Conservation (phyloP, 2,797 vertebrate genomes). For the Ptychobarbus kaznakovi region DNA sequence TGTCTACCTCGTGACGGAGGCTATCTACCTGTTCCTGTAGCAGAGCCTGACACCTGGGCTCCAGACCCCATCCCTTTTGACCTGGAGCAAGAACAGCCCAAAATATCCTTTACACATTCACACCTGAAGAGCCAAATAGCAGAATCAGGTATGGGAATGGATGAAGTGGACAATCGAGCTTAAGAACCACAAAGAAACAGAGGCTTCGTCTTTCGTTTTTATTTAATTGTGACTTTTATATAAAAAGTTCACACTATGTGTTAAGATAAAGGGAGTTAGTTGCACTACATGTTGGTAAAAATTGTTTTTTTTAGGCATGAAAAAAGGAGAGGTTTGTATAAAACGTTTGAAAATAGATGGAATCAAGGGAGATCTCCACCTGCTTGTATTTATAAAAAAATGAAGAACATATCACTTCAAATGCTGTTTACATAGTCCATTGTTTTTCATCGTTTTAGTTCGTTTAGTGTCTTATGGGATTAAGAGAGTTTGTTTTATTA, state of each 20-base stretch:
- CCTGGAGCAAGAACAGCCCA: slow-evolving; percentile 73
- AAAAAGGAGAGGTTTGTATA: slow-evolving; percentile 6
- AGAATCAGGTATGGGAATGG: slow-evolving; percentile 67
- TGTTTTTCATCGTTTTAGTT: slow-evolving; percentile 19
- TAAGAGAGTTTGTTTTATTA: slow-evolving; percentile 3
- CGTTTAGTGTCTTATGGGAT: neutral
- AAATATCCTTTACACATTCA: slow-evolving; percentile 68
- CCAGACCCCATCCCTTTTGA: slow-evolving; percentile 69
- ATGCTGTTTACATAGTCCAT: neutral
- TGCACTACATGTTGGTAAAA: slow-evolving; percentile 66
- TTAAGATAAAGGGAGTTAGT: slow-evolving; percentile 8
- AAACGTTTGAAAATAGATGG: neutral
- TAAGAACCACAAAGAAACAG: slow-evolving; percentile 26
- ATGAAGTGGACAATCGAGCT: slow-evolving; percentile 76
- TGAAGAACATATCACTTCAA: slow-evolving; percentile 22
- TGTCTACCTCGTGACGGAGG: slow-evolving; percentile 87
- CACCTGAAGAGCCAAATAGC: slow-evolving; percentile 70
- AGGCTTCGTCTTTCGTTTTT: slow-evolving; percentile 13
- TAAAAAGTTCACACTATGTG: slow-evolving; percentile 67
- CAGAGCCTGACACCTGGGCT: slow-evolving; percentile 68
- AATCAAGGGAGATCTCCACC: slow-evolving; percentile 1
- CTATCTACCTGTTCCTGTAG: slow-evolving; percentile 80
- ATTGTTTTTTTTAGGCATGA: slow-evolving; percentile 8
- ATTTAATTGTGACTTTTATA: slow-evolving; percentile 50
- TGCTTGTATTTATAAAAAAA: neutral